These are phyloP conservation scores for Trachurus trachurus DNA, from an alignment of 2,797 vertebrate species.

Conservation along the genomic window DNA sequence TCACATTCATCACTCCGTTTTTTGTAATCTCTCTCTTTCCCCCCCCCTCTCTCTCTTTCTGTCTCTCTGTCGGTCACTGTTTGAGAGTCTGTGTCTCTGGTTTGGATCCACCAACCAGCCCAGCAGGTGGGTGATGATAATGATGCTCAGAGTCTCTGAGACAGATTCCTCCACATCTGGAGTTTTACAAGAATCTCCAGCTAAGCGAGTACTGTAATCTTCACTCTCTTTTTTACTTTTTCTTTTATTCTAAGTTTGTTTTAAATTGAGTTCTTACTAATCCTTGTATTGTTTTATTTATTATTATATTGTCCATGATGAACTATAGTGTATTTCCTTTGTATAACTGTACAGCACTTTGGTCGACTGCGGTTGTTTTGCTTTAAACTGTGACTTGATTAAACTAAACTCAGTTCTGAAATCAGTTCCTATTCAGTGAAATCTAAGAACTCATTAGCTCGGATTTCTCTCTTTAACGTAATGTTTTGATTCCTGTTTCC, in stretches of 20 bases:
- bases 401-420: no score
- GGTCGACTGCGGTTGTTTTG: no score
- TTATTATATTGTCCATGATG: no score
- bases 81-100: constrained; percentile 38
- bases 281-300: no score
- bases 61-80: constrained; percentile 45
- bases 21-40: constrained; percentile 51
- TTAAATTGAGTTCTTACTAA: no score
- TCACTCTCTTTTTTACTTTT: no score
- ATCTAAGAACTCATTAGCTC: neutral
- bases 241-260: no score
- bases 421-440: neutral
- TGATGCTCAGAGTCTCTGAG: neutral
- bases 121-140: neutral
- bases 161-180: neutral
- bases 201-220: no score
- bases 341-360: no score
- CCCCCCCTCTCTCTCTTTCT: constrained; percentile 45
- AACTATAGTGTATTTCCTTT: no score
- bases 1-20: constrained; percentile 63
- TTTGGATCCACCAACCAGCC: constrained; percentile 11
- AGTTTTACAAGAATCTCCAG: neutral
- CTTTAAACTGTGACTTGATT: no score
- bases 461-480: neutral
- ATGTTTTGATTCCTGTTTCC: neutral